Evolutionary conservation across 2,888 invertebrate species (phyloP), one percentile per base, ranked within the genome.

Genomic region (Lithodes maja): DNA sequence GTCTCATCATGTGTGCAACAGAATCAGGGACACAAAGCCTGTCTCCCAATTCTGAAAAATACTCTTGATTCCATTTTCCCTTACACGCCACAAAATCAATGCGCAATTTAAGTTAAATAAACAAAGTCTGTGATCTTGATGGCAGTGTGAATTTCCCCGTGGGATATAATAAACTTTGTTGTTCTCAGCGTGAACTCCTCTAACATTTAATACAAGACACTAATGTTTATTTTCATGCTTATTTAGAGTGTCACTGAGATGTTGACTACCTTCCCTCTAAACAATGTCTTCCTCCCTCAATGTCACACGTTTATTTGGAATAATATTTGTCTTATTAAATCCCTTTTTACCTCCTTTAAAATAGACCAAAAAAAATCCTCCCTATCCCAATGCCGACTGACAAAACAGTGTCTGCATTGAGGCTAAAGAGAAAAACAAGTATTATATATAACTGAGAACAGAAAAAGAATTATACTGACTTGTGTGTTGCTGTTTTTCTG

Each of bases 321-420:
- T 71, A 71, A 71, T 17, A 12, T 61, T 61, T 7, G 7, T 61
- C 68, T 15, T 15, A 12, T 61, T 61, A 61, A 61, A 61, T n/a
- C 71, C 12, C 71, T 17, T n/a, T n/a, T n/a, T n/a, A n/a, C 17
- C 5, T 71, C 71, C 71, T 17, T 71, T 71, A n/a, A 71, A 71
- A 71, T 15, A 33, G 33, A 33, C 33, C 33, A 61, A 61, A 61
- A 12, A 61, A 17, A n/a, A n/a, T 5, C 71, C 71, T 5, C 5
- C 17, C 71, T 5, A n/a, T 71, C 71, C 71, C 71, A n/a, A n/a
- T 81, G 84, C 80, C 53, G 81, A 83, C 88, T 85, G 50, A 81
- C 85, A 81, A 81, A 79, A 84, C 88, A 89, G 88, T 81, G 88
- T 89, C 88, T 89, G 85, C 85, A 89, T 75, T 85, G 85, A 81